A percentile compares a stretch with the other conserved stretches of the same genome.
These are phyloP conservation scores for Helleia helle DNA, from an alignment of 2,888 invertebrate genomes.

Conservation along the genomic window DNA sequence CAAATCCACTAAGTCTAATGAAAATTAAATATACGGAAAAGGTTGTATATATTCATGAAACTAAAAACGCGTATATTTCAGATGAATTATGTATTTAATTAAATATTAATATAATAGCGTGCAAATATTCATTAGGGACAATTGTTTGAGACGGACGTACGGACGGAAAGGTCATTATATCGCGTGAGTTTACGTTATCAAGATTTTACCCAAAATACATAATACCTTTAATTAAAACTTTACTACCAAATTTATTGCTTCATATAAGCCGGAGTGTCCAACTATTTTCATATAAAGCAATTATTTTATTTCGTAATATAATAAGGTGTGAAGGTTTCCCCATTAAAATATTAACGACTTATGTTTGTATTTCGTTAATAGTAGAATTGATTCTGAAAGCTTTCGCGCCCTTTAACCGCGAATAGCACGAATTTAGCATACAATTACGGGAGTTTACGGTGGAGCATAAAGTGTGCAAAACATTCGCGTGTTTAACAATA, in stretches of 20 bases:
- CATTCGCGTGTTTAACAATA: conserved; percentile 33
- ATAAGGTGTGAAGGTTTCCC: background rate
- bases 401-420: conserved; percentile 25
- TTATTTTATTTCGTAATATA: background rate
- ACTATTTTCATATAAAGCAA: background rate
- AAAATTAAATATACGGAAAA: too few relatives aligned
- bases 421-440: conserved; percentile 31
- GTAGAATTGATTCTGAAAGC: conserved; percentile 20
- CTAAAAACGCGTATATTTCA: too few relatives aligned
- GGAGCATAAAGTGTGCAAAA: conserved; percentile 28
- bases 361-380: background rate
- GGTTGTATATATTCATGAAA: too few relatives aligned
- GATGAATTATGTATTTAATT: conserved; percentile 1
- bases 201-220: conserved; percentile 44
- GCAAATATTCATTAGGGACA: conserved; percentile 44
- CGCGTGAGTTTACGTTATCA: conserved; percentile 47
- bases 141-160: conserved; percentile 29
- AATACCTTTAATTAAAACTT: conserved; percentile 57
- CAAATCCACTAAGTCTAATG: too few relatives aligned
- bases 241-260: conserved; percentile 27
- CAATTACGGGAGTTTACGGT: conserved; percentile 32
- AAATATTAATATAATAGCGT: conserved; percentile 30
- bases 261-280: background rate
- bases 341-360: background rate
- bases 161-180: conserved; percentile 39